These are phyloP conservation scores for Listronotus bonariensis DNA, from an alignment of 1,140 invertebrate species.

Conservation along the genomic window DNA sequence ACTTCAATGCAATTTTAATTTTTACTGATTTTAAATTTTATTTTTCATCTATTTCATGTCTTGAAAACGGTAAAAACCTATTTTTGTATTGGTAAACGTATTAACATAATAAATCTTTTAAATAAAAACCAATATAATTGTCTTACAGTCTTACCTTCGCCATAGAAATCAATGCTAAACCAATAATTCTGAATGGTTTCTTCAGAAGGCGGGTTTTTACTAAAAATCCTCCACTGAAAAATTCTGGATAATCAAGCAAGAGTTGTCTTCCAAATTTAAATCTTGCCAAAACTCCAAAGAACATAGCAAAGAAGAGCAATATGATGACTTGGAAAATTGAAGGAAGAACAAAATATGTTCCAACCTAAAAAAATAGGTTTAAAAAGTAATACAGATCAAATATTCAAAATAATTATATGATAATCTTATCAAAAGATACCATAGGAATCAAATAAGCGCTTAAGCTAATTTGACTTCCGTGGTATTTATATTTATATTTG, in stretches of 20 bases:
- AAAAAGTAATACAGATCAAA: constrained; percentile 1
- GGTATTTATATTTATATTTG: too few species aligned
- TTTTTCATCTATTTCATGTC: too few species aligned
- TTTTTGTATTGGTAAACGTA: too few species aligned
- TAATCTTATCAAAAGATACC: too few species aligned
- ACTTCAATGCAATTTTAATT: too few species aligned
- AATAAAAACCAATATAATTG: background rate
- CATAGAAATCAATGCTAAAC: constrained; percentile 74
- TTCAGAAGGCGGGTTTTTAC: constrained; percentile 68
- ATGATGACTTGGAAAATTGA: constrained; percentile 58
- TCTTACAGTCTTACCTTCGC: constrained; percentile 65
- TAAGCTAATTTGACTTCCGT: too few species aligned
- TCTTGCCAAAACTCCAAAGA: constrained; percentile 71
- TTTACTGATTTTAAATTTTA: too few species aligned
- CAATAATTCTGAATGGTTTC: constrained; percentile 64
- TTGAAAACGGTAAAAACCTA: too few species aligned
- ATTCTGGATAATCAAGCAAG: constrained; percentile 58
- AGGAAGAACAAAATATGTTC: constrained; percentile 65
- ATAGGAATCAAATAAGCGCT: too few species aligned
- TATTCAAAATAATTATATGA: too few species aligned
- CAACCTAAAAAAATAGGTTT: constrained; percentile 54
- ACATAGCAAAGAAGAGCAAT: constrained; percentile 60
- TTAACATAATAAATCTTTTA: too few species aligned
- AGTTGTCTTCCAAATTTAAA: constrained; percentile 64
- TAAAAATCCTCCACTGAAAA: constrained; percentile 75